A percentile compares a stretch with the other conserved stretches of the same genome.
These are phyloP conservation scores for Rhinophrynus dorsalis DNA, from an alignment of 2,797 vertebrate genomes.

Conservation along the genomic window DNA sequence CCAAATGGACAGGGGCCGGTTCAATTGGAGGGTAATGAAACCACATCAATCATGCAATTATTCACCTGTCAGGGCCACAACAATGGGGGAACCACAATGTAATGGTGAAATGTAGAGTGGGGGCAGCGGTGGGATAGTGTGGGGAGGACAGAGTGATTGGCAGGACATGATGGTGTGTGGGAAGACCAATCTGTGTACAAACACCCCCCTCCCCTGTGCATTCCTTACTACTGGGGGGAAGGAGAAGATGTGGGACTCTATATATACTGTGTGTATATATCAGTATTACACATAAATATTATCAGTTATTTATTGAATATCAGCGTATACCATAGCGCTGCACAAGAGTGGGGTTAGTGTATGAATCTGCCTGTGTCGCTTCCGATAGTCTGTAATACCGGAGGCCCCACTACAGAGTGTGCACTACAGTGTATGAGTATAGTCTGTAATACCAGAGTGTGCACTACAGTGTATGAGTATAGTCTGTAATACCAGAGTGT, in stretches of 20 bases:
- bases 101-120: constrained; percentile 9
- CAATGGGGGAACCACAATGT: constrained; percentile 21
- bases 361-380: too few relatives aligned
- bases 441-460: too few relatives aligned
- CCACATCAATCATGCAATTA: constrained; percentile 50
- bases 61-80: constrained; percentile 45
- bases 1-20: constrained; percentile 19
- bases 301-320: too few relatives aligned
- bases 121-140: constrained; percentile 12
- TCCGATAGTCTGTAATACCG: too few relatives aligned
- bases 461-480: too few relatives aligned
- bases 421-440: too few relatives aligned
- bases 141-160: constrained; percentile 10
- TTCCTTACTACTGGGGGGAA: neutral
- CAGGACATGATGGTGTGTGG: constrained; percentile 4
- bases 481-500: too few relatives aligned
- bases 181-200: neutral
- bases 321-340: too few relatives aligned
- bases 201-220: neutral
- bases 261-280: neutral
- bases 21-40: constrained; percentile 49
- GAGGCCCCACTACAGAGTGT: too few relatives aligned
- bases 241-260: too few relatives aligned
- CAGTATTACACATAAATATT: too few relatives aligned
- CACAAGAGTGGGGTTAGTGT: too few relatives aligned